Percentiles rank a stretch among this genome's conserved stretches.
Conservation (phyloP, 2,888 invertebrate genomes). For the Diadromus collaris region DNA sequence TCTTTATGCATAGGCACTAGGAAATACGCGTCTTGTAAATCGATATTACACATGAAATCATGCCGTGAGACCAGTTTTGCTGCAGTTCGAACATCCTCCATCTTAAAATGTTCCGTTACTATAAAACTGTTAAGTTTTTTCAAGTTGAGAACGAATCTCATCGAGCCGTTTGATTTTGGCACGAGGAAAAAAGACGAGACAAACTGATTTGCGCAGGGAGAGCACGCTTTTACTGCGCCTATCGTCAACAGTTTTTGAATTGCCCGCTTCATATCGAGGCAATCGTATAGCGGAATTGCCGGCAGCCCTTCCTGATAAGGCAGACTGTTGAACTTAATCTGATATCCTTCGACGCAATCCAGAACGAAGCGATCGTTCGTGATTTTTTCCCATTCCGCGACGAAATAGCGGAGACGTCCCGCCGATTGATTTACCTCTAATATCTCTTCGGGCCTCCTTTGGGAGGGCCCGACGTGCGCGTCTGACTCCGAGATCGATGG, state of each 20-base stretch:
- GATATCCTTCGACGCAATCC: constrained; percentile 20
- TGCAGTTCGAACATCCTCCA: constrained; percentile 59
- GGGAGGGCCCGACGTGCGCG: constrained; percentile 3
- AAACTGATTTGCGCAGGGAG: constrained; percentile 40
- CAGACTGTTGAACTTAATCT: constrained; percentile 28
- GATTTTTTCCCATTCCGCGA: constrained; percentile 50
- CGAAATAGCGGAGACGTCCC: constrained; percentile 52
- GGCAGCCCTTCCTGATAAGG: constrained; percentile 18
- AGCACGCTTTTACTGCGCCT: constrained; percentile 45
- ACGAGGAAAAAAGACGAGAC: constrained; percentile 55
- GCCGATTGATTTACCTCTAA: constrained; percentile 42
- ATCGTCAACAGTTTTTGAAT: constrained; percentile 27
- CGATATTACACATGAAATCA: constrained; percentile 51
- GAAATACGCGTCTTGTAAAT: constrained; percentile 49
- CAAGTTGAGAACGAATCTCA: constrained; percentile 57
- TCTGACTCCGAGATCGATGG: constrained; percentile 30
- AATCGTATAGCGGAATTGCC: constrained; percentile 20
- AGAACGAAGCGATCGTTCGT: constrained; percentile 45
- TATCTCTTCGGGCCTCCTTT: constrained; percentile 24
- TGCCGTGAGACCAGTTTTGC: constrained; percentile 43
- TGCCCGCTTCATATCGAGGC: constrained; percentile 22
- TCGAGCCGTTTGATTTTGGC: constrained; percentile 50
- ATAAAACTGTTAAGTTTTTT: no score
- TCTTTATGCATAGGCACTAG: constrained; percentile 29
- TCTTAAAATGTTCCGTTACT: constrained; percentile 57